phyloP scores from a whole-genome alignment of 64 coral and sea anemone species.

The Dendronephthya gigantea region DNA sequence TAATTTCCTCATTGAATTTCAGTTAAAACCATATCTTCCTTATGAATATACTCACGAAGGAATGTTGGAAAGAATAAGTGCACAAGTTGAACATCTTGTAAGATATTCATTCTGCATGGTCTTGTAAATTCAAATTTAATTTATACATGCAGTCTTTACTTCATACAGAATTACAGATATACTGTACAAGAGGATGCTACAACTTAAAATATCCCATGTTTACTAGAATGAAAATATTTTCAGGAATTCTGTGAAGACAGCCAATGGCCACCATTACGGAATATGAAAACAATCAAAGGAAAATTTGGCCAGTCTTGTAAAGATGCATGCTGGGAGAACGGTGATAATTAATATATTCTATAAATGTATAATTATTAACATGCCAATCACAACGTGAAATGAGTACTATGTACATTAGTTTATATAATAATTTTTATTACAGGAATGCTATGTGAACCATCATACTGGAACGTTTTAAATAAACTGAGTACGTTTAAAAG shows the following conservation, averaged over 20 bases:
- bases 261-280: neutral
- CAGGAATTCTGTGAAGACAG: neutral
- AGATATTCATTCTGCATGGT: too few relatives aligned
- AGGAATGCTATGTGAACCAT: too few relatives aligned
- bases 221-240: too few relatives aligned
- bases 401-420: neutral
- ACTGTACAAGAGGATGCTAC: too few relatives aligned
- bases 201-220: too few relatives aligned
- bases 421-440: too few relatives aligned
- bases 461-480: neutral
- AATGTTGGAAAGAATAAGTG: conserved; percentile 49
- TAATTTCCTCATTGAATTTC: neutral
- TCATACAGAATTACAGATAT: too few relatives aligned
- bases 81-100: conserved; percentile 50
- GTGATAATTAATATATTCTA: neutral
- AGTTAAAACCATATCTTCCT: conserved; percentile 46
- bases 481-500: neutral
- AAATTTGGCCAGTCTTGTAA: neutral
- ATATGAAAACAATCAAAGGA: neutral
- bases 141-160: too few relatives aligned
- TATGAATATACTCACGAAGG: conserved; percentile 68
- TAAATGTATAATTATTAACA: neutral
- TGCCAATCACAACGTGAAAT: neutral
- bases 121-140: too few relatives aligned
- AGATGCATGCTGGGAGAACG: neutral